phyloP scores from a whole-genome alignment of 2,888 invertebrate species.

The Mellilla xanthometata region DNA sequence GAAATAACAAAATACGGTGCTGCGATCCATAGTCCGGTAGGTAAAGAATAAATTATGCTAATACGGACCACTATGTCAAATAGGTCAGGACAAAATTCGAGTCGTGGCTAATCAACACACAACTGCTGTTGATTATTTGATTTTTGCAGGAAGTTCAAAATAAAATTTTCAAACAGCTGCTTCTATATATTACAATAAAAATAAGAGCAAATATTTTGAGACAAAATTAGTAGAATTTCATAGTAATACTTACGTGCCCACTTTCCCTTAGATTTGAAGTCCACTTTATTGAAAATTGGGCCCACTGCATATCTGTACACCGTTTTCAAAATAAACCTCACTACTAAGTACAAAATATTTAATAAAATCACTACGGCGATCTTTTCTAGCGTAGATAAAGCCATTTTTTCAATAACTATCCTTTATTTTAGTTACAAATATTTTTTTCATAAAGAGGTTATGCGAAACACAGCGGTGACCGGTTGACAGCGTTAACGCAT shows the following conservation, averaged over 20 bases:
- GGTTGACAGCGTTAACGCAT: constrained; percentile 68
- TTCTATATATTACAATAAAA: neutral
- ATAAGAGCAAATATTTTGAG: neutral
- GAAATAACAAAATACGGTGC: neutral
- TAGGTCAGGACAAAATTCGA: neutral
- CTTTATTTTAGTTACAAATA: constrained; percentile 11
- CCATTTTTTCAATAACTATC: constrained; percentile 43
- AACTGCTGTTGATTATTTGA: too few relatives aligned
- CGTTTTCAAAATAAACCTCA: constrained; percentile 45
- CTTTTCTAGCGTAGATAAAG: constrained; percentile 63
- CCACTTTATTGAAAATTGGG: constrained; percentile 81
- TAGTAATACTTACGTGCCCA: constrained; percentile 88
- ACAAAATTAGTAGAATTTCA: neutral
- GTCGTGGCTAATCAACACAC: too few relatives aligned
- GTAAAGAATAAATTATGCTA: neutral
- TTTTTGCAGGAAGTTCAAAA: too few relatives aligned
- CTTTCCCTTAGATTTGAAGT: constrained; percentile 87
- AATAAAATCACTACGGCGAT: constrained; percentile 68
- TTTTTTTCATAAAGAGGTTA: constrained; percentile 50
- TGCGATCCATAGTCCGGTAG: neutral
- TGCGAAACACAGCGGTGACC: constrained; percentile 48
- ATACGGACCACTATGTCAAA: neutral
- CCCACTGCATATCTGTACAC: constrained; percentile 73
- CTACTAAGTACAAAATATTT: constrained; percentile 50
- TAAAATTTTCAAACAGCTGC: too few relatives aligned